Evolutionary conservation across 2,797 vertebrate species (phyloP).

Genomic region (Acanthopagrus latus): DNA sequence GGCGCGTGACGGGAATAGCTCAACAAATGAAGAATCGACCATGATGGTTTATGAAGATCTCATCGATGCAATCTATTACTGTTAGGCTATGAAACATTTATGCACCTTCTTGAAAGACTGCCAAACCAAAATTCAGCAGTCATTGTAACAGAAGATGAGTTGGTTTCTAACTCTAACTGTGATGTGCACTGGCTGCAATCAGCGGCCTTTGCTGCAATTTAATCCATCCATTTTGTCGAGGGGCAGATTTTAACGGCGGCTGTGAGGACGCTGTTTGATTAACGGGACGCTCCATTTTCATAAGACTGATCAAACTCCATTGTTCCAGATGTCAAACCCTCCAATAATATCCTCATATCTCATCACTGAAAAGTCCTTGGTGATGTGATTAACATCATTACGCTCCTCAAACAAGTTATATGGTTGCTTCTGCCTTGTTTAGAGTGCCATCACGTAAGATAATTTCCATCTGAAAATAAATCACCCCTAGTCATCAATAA

Average conservation of each 20-base stretch:
- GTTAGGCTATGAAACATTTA: not conserved
- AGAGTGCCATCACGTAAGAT: not conserved
- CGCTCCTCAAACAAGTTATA: constrained; percentile 17
- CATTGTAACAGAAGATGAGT: not conserved
- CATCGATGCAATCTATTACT: not conserved
- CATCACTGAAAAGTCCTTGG: constrained; percentile 13
- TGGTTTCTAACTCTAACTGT: not conserved
- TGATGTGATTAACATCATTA: constrained; percentile 38
- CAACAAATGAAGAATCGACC: not conserved
- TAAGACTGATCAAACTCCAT: constrained; percentile 10
- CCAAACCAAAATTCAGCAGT: not conserved
- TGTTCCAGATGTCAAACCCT: constrained; percentile 21
- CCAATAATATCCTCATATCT: constrained; percentile 34
- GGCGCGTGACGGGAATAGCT: too few relatives aligned
- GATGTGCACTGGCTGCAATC: not conserved
- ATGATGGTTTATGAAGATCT: not conserved
- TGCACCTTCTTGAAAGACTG: not conserved
- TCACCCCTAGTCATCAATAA: constrained; percentile 28
- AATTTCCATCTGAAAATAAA: constrained; percentile 37
- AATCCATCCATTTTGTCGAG: constrained; percentile 1
- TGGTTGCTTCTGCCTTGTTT: constrained; percentile 7
- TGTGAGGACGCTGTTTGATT: constrained; percentile 17
- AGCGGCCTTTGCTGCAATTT: not conserved
- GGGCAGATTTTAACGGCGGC: not conserved
- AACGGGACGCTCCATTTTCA: constrained; percentile 4